phyloP scores from a whole-genome alignment of 2,797 vertebrate species.

The Aldrovandia affinis region DNA sequence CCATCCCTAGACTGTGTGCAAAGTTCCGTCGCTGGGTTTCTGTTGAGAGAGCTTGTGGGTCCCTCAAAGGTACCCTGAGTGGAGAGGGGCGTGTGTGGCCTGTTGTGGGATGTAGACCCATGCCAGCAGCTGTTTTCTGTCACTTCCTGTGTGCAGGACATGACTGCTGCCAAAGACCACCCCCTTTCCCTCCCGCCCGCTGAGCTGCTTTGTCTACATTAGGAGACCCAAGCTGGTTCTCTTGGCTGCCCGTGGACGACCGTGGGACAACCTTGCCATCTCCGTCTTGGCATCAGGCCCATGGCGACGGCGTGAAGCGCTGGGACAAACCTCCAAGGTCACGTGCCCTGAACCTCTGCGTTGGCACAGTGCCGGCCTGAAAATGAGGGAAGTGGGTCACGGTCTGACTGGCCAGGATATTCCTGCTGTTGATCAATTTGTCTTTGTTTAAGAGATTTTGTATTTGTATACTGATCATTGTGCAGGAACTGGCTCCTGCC shows the following conservation, averaged over 20 bases:
- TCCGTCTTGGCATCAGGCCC: background rate
- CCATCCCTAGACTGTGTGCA: background rate
- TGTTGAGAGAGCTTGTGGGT: background rate
- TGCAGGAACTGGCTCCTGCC: background rate
- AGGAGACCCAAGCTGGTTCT: background rate
- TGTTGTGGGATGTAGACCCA: background rate
- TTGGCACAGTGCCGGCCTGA: background rate
- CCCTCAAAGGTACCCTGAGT: background rate
- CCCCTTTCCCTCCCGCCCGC: no score
- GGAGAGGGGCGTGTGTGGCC: background rate
- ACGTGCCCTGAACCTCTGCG: background rate
- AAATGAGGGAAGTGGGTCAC: background rate
- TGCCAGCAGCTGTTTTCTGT: background rate
- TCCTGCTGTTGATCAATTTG: constrained; percentile 6
- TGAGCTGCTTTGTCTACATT: background rate
- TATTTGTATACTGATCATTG: background rate
- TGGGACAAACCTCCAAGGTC: constrained; percentile 16
- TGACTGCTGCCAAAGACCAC: background rate
- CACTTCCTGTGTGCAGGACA: constrained; percentile 10
- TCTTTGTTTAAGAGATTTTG: background rate
- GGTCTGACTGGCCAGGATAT: background rate
- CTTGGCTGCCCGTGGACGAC: background rate
- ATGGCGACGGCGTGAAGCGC: no score
- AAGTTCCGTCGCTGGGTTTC: background rate
- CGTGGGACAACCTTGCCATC: background rate